phyloP scores from a whole-genome alignment of 2,113 vertebrate genomes.

The Hyla sarda region DNA sequence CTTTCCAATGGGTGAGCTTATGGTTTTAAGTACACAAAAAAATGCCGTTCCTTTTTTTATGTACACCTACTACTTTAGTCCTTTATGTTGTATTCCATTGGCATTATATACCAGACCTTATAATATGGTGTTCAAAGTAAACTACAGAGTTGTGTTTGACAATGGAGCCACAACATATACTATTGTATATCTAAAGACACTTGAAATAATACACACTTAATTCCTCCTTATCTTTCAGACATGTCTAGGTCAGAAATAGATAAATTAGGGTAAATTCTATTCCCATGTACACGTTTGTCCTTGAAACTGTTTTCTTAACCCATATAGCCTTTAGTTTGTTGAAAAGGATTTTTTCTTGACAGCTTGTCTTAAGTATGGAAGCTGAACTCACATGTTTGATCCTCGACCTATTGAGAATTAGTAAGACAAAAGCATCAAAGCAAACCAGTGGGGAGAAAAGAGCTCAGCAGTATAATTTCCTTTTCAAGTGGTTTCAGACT shows the following conservation, averaged over 20 bases:
- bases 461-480: neutral
- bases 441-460: constrained; percentile 25
- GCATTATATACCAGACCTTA: too few relatives aligned
- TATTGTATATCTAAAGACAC: too few relatives aligned
- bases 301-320: constrained; percentile 27
- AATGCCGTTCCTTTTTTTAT: too few relatives aligned
- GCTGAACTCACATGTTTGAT: constrained; percentile 40
- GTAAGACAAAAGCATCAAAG: constrained; percentile 50
- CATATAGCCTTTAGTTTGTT: neutral
- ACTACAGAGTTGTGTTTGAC: too few relatives aligned
- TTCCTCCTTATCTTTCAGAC: too few relatives aligned
- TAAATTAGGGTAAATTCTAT: neutral
- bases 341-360: constrained; percentile 45
- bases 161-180: too few relatives aligned
- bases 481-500: constrained; percentile 9
- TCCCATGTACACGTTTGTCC: constrained; percentile 38
- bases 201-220: too few relatives aligned
- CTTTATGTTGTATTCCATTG: too few relatives aligned
- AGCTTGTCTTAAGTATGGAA: constrained; percentile 48
- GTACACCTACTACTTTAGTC: too few relatives aligned
- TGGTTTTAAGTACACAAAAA: too few relatives aligned
- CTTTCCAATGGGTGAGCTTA: too few relatives aligned
- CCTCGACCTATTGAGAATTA: constrained; percentile 49
- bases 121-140: too few relatives aligned
- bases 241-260: neutral